These are phyloP conservation scores for Paraplagusia blochii DNA, from an alignment of 2,113 vertebrate species.

Conservation along the genomic window DNA sequence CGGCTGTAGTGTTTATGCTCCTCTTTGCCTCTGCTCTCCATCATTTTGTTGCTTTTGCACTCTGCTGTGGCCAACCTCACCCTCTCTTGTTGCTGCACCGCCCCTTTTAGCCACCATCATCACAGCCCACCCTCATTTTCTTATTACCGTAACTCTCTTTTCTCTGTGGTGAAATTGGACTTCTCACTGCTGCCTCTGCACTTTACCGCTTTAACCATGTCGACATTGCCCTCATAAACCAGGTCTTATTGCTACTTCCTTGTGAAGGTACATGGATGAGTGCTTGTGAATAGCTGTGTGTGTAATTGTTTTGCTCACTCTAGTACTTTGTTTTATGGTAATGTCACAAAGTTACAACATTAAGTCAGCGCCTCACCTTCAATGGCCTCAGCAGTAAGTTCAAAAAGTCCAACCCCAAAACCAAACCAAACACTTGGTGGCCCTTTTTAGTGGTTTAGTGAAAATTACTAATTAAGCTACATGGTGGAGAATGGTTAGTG, in stretches of 20 bases:
- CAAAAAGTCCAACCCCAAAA: constrained; percentile 23
- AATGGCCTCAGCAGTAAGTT: constrained; percentile 37
- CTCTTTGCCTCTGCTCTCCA: constrained; percentile 47
- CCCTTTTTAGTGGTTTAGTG: constrained; percentile 47
- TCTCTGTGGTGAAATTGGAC: constrained; percentile 55
- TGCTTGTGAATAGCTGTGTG: not conserved
- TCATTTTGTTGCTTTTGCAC: constrained; percentile 52
- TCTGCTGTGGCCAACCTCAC: constrained; percentile 38
- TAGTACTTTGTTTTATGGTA: constrained; percentile 16
- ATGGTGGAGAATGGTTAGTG: no score
- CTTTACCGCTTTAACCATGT: constrained; percentile 47
- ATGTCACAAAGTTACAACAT: constrained; percentile 28
- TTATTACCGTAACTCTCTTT: constrained; percentile 56
- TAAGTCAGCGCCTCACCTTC: constrained; percentile 20
- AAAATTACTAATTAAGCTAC: not conserved
- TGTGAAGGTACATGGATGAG: constrained; percentile 2
- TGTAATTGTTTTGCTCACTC: constrained; percentile 12
- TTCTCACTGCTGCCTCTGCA: constrained; percentile 59
- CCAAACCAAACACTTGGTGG: constrained; percentile 28
- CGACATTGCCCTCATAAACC: constrained; percentile 47
- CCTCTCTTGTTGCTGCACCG: constrained; percentile 20
- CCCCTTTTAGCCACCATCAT: constrained; percentile 17
- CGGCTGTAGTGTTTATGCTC: constrained; percentile 63
- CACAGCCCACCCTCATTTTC: constrained; percentile 28
- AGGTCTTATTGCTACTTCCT: constrained; percentile 38